Evolutionary conservation across 1,140 invertebrate species (phyloP).

Genomic region (Drosophila micromelanica): DNA sequence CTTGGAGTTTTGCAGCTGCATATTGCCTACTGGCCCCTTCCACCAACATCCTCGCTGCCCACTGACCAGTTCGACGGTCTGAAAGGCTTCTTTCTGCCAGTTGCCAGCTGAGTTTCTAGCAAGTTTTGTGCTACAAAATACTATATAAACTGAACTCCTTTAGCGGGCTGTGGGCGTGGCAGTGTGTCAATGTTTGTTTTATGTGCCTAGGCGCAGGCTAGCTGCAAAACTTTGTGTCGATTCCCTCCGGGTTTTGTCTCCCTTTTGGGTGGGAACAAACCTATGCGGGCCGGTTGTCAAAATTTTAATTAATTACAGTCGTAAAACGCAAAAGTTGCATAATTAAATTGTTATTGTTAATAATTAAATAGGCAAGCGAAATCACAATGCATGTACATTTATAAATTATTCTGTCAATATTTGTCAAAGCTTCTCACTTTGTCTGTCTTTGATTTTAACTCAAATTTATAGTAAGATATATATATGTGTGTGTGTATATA

Average conservation of each 20-base stretch:
- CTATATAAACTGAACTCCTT: conserved; percentile 69
- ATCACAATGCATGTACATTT: conserved; percentile 22
- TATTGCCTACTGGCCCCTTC: neutral
- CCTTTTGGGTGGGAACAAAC: neutral
- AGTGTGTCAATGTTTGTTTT: conserved; percentile 79
- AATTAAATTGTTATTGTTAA: conserved; percentile 60
- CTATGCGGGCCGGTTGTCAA: conserved; percentile 35
- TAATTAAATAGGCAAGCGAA: conserved; percentile 61
- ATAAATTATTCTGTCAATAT: conserved; percentile 71
- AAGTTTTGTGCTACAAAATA: conserved; percentile 67
- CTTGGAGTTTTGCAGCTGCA: conserved; percentile 50
- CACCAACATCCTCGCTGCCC: conserved; percentile 5
- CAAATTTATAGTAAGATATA: conserved; percentile 29
- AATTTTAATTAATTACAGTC: conserved; percentile 68
- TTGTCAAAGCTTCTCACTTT: conserved; percentile 52
- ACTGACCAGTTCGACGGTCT: conserved; percentile 5
- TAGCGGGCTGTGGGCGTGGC: conserved; percentile 56
- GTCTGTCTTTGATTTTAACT: conserved; percentile 32
- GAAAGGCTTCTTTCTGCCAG: conserved; percentile 22
- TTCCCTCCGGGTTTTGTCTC: conserved; percentile 1
- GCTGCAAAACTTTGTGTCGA: conserved; percentile 46
- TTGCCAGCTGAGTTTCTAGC: conserved; percentile 67
- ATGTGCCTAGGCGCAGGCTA: conserved; percentile 59
- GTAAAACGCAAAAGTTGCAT: conserved; percentile 45
- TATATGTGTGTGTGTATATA: neutral